Base-by-base conservation (phyloP, 2,113 vertebrate genomes). In the Rana temporaria region DNA sequence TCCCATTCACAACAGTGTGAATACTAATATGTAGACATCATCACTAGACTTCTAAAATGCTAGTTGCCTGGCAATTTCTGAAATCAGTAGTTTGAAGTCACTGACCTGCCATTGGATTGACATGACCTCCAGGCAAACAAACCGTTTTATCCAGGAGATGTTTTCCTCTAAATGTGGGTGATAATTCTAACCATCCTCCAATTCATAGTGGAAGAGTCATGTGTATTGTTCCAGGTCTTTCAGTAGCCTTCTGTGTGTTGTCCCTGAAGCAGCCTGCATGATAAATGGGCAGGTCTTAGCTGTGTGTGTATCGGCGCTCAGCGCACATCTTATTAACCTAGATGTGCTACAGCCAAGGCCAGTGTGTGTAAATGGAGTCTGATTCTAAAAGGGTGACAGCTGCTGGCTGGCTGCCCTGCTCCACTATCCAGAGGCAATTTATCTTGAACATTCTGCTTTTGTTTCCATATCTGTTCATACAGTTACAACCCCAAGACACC, bases 281-380 rank as follows among this genome's bases (percentile, higher is more conserved):
- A 68, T 48, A 22, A 18, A 16, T 55, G 48, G 68, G 20, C n/a
- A 18, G 20, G 12, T 42, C 63, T 22, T 4, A 42, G 68, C 8
- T 56, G 16, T 38, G 9, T n/a, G 9, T 22, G 66, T 69, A 20
- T 34, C 66, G 2, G 66, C n/a, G 6, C 55, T 56, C 30, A 30
- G 53, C 48, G 9, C 55, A 55, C 52, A 72, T 72, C 69, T 72
- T 52, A 72, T 72, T 72, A 72, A 55, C 69, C 69, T 72, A 72
- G 69, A 24, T 72, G 52, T 48, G 52, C 48, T 30, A 38, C 22
- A 17, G 48, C n/a, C 48, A 26, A 18, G 7, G 48, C 17, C 38
- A 2, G 32, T 0, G 15, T 17, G 48, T 11, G 38, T 42, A 42
- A 42, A 12, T 14, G 7, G 26, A 30, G n/a, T 68, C 19, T 42